Evolutionary conservation across 2,113 vertebrate species (phyloP), one percentile per base, ranked within the genome.

Genomic region (Odontesthes bonariensis): DNA sequence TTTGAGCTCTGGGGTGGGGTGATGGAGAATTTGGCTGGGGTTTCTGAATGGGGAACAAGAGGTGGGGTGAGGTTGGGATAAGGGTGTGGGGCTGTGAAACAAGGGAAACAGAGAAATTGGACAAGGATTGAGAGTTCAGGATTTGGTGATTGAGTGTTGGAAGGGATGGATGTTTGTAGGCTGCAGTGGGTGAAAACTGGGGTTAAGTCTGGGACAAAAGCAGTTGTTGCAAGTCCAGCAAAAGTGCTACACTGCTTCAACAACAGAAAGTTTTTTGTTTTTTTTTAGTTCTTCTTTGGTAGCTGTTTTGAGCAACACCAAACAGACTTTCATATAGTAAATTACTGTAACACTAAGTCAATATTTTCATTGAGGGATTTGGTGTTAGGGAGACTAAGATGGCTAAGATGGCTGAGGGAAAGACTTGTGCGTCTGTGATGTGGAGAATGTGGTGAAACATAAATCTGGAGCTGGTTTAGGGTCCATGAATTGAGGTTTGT

Each of bases 401-500:
- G 6, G 54, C 27, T 53, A 31, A 19, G 13, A 57, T 57, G 35
- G 62, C 22, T 56, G 20, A 75, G 20, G 49, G 59, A 72, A 40
- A 58, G 17, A 22, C 64, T 69, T 44, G 57, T 1, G 10, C 67
- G 46, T 63, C 42, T 88, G 22, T 84, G 82, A 67, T 82, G 80
- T 84, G 80, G 86, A 82, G 53, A 54, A 47, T 75, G 61, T 58
- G 60, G 75, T 65, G 59, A 63, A 73, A 22, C 33, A 57, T 52
- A 56, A 72, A 75, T 73, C 62, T 38, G n/a, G 55, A 44, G 72
- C 59, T 82, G 62, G 54, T 82, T 87, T 72, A 54, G 12, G 65
- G 63, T 69, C 56, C 56, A 38, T 44, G 56, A 77, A 73, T 68
- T 82, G 61, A 79, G 81, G 83, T 80, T 83, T 83, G 53, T 73